Base-by-base conservation (phyloP, 2,797 vertebrate genomes). In the Myripristis murdjan region DNA sequence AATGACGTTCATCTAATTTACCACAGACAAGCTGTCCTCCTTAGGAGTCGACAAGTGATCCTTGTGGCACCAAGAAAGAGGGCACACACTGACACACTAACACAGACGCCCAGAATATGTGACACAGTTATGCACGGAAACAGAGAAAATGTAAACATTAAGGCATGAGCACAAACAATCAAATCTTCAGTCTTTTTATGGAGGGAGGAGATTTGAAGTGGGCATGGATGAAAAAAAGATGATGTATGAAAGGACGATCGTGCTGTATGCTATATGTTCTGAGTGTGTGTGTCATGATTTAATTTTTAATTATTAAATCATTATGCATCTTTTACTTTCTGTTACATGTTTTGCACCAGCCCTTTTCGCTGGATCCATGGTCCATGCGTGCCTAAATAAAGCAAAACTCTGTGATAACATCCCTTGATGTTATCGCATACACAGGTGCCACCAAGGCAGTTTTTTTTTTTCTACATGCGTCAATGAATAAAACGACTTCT, bases 21-120 rank as follows among this genome's bases (percentile, higher is more conserved):
- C 83, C 59, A 73, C 62, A 58, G 51, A 52, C 22, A 2, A 39
- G 0, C 44, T 39, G 56, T 75, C 68, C 68, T 73, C 75, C 53
- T 59, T 71, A 28, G 67, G 51, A 80, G 75, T 73, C 69, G 83
- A 60, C 54, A 41, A 39, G 79, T 71, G 69, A 89, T 93, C 89
- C 85, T 74, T 88, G 86, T 87, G 77, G 73, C 86, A 87, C 64
- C 43, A 68, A 67, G 86, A 91, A 93, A 86, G 83, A 93, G 90
- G 92, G 89, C 89, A 91, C 79, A 87, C 85, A 84, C 84, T 94
- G 93, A 94, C 94, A 95, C 91, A 94, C 92, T 94, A 92, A 95
- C 94, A 93, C 91, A 91, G 86, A 93, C 89, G 92, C 46, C 63
- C 18, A 80, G 73, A 55, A 70, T 66, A 79, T 79, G 37, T 92